phyloP scores from a whole-genome alignment of 2,888 invertebrate genomes.

The Hydroisotoma schaefferi region DNA sequence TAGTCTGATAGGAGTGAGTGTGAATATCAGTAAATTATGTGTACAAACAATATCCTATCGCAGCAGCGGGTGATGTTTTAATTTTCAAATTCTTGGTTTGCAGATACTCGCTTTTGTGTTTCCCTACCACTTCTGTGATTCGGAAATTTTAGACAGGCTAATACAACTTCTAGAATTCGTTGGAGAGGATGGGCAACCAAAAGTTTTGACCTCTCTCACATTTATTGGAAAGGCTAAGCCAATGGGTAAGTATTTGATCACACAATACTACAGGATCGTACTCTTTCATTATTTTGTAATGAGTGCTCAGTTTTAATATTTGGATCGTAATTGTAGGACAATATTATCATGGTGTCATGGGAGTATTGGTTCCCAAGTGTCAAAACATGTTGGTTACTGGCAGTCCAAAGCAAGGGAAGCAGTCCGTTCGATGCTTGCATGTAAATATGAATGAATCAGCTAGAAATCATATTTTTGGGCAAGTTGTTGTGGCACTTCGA shows the following conservation, averaged over 20 bases:
- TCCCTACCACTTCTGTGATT: constrained; percentile 85
- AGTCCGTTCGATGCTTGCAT: constrained; percentile 87
- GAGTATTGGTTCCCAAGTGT: constrained; percentile 77
- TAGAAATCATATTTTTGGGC: constrained; percentile 42
- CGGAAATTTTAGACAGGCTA: constrained; percentile 73
- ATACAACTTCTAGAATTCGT: constrained; percentile 74
- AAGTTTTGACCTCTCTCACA: constrained; percentile 77
- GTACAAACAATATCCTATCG: too few species aligned
- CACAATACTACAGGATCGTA: background rate
- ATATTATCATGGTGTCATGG: constrained; percentile 70
- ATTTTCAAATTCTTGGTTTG: constrained; percentile 36
- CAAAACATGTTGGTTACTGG: constrained; percentile 84
- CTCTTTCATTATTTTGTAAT: background rate
- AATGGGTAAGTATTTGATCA: constrained; percentile 60
- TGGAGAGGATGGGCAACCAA: constrained; percentile 73
- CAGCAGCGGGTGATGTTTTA: too few species aligned
- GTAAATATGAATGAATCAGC: constrained; percentile 65
- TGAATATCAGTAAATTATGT: background rate
- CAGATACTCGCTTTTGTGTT: constrained; percentile 85
- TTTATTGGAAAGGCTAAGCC: constrained; percentile 83
- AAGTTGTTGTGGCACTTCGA: constrained; percentile 57
- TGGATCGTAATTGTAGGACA: constrained; percentile 60
- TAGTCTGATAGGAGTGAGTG: constrained; percentile 71
- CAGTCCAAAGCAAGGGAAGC: constrained; percentile 92
- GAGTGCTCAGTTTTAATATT: background rate